Evolutionary conservation across 2,888 invertebrate species (phyloP).

Genomic region (Nephrotoma flavescens): DNA sequence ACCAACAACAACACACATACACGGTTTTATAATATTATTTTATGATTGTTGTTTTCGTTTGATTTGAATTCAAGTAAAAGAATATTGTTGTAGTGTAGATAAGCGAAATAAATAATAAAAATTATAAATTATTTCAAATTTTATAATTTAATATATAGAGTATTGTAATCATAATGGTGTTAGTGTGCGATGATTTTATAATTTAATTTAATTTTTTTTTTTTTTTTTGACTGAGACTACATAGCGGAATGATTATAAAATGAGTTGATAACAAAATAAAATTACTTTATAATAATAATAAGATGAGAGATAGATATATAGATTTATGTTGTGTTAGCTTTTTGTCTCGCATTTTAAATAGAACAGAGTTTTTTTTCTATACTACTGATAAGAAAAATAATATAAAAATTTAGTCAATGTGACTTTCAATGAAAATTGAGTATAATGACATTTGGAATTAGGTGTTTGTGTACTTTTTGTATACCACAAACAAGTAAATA

Average conservation of each 20-base stretch:
- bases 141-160: neutral
- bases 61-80: neutral
- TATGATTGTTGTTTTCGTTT: neutral
- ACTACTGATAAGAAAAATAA: neutral
- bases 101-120: neutral
- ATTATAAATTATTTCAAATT: neutral
- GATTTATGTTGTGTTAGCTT: neutral
- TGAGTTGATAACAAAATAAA: neutral
- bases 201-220: neutral
- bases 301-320: neutral
- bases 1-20: conserved; percentile 3
- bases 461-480: neutral
- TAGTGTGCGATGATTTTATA: neutral
- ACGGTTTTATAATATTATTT: neutral
- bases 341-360: neutral
- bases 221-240: neutral
- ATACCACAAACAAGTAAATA: neutral
- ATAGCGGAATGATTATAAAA: neutral
- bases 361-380: neutral
- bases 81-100: neutral
- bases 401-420: neutral
- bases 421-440: neutral
- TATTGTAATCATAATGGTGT: neutral
- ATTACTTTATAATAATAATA: neutral
- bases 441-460: neutral